These are phyloP conservation scores for Datnioides undecimradiatus DNA, from an alignment of 2,113 vertebrate genomes.

Conservation along the genomic window DNA sequence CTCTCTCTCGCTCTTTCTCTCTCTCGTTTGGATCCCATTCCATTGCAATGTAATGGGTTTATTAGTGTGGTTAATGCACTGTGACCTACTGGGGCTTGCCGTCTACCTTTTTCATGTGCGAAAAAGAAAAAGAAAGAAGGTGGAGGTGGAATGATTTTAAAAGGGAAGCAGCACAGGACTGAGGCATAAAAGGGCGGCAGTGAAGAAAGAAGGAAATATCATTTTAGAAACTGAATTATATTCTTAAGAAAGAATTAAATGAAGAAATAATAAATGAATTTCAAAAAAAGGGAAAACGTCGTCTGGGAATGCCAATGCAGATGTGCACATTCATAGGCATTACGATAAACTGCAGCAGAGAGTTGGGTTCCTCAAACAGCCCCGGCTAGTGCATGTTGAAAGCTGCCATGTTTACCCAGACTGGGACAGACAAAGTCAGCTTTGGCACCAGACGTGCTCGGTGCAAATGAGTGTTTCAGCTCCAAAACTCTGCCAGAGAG, in stretches of 20 bases:
- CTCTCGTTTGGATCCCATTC: constrained; percentile 69
- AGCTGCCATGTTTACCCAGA: constrained; percentile 58
- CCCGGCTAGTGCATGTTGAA: constrained; percentile 7
- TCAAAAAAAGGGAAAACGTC: background rate
- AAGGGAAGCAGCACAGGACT: constrained; percentile 39
- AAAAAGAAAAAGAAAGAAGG: background rate
- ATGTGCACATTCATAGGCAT: background rate
- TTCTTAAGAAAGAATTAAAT: background rate
- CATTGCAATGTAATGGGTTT: constrained; percentile 73
- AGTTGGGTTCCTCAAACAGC: constrained; percentile 27
- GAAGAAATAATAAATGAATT: background rate
- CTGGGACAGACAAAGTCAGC: constrained; percentile 49
- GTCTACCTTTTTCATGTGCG: constrained; percentile 62
- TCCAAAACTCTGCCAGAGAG: constrained; percentile 38
- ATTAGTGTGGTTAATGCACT: constrained; percentile 80
- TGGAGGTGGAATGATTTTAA: constrained; percentile 40
- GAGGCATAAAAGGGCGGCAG: constrained; percentile 2
- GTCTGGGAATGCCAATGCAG: background rate
- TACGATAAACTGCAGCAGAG: constrained; percentile 14
- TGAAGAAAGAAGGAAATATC: background rate
- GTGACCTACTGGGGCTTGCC: constrained; percentile 68
- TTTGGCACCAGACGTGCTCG: constrained; percentile 47
- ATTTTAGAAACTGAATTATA: background rate
- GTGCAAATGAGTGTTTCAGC: constrained; percentile 42
- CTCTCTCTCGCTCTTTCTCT: constrained; percentile 51